Conservation (phyloP, 64 coral and sea anemone genomes). For the Acropora tenuis region DNA sequence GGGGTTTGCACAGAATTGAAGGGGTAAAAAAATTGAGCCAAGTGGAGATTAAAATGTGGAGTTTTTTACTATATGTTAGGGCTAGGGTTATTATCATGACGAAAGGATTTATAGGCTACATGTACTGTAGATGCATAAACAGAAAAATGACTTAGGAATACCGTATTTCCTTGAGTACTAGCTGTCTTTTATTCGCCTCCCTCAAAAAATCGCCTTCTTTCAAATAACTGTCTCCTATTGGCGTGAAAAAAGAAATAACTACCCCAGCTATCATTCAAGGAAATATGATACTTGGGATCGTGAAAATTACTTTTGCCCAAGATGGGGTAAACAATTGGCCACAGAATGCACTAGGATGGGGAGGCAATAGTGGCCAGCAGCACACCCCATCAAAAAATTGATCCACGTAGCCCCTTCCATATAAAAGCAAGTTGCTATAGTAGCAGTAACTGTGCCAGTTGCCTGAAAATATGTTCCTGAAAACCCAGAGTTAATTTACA, state of each 20-base stretch:
- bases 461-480: slow-evolving; percentile 30
- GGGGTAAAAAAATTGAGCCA: slow-evolving; percentile 18
- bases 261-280: slow-evolving; percentile 1
- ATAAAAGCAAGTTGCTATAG: slow-evolving; percentile 12
- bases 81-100: neutral
- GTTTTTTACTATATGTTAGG: neutral
- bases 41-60: slow-evolving; percentile 4
- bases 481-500: slow-evolving; percentile 14
- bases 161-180: slow-evolving; percentile 20
- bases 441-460: slow-evolving; percentile 23
- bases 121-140: slow-evolving; percentile 9
- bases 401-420: neutral
- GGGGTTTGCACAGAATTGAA: slow-evolving; percentile 11
- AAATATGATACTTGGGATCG: slow-evolving; percentile 9
- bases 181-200: slow-evolving; percentile 12
- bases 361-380: slow-evolving; percentile 8
- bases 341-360: slow-evolving; percentile 11
- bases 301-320: neutral
- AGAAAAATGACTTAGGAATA: slow-evolving; percentile 25
- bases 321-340: slow-evolving; percentile 14
- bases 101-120: slow-evolving; percentile 3
- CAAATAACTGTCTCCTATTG: slow-evolving; percentile 16
- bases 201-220: slow-evolving; percentile 24
- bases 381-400: slow-evolving; percentile 25
- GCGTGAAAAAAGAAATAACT: neutral